phyloP scores from a whole-genome alignment of 2,797 vertebrate species.

The Poeciliopsis gracilis region DNA sequence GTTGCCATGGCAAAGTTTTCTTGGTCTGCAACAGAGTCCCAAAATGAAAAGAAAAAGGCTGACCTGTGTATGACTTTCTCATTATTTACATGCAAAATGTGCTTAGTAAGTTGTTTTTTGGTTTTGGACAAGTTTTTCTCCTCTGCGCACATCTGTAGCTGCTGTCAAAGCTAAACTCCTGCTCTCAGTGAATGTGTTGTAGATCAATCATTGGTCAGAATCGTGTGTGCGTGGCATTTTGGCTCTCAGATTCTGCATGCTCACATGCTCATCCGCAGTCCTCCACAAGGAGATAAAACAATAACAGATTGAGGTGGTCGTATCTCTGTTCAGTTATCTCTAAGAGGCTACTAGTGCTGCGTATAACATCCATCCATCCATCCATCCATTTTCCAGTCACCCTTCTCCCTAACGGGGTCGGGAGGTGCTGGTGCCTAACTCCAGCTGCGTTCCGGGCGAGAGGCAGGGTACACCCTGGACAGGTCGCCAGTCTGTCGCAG shows the following conservation, averaged over 20 bases:
- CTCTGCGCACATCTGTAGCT: slow-evolving; percentile 29
- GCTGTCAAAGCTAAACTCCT: slow-evolving; percentile 20
- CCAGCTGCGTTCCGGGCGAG: too few relatives aligned
- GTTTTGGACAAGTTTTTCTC: slow-evolving; percentile 1
- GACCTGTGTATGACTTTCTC: not conserved
- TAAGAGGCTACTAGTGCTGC: slow-evolving; percentile 41
- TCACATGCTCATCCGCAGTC: slow-evolving; percentile 10
- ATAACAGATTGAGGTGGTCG: slow-evolving; percentile 7
- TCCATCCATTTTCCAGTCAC: too few relatives aligned
- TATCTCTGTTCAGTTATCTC: slow-evolving; percentile 36
- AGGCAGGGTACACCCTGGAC: too few relatives aligned
- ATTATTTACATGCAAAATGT: not conserved
- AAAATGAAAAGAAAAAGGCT: not conserved
- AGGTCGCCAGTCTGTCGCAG: too few relatives aligned
- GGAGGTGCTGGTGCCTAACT: too few relatives aligned
- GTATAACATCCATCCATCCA: too few relatives aligned
- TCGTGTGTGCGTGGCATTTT: slow-evolving; percentile 10
- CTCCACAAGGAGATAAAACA: slow-evolving; percentile 15
- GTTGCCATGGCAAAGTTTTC: not conserved
- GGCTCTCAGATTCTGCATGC: slow-evolving; percentile 9
- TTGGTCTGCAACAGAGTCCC: not conserved
- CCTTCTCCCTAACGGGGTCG: too few relatives aligned
- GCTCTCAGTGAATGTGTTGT: not conserved
- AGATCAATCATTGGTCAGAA: slow-evolving; percentile 21
- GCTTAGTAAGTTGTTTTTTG: not conserved